These are phyloP conservation scores for Percopsis transmontana DNA, from an alignment of 2,113 vertebrate genomes.

Conservation along the genomic window DNA sequence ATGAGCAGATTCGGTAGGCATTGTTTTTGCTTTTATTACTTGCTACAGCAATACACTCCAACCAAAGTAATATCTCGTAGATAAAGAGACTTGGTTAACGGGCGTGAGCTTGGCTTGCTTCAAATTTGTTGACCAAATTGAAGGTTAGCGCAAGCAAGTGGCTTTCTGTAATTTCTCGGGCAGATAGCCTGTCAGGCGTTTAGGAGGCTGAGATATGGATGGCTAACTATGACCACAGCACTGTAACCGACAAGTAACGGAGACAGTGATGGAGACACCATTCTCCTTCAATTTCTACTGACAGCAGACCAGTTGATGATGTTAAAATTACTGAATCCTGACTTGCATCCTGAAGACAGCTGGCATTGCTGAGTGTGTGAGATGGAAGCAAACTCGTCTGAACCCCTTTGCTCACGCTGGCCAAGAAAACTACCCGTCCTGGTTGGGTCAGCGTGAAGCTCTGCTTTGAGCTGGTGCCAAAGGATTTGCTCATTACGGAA, in stretches of 20 bases:
- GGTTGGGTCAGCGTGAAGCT: conserved; percentile 37
- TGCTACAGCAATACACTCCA: conserved; percentile 29
- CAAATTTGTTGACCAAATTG: conserved; percentile 16
- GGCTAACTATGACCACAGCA: conserved; percentile 28
- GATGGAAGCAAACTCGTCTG: conserved; percentile 42
- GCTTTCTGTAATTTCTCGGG: conserved; percentile 15
- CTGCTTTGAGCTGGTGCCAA: conserved; percentile 36
- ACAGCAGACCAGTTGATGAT: conserved; percentile 7
- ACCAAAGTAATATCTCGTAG: conserved; percentile 31
- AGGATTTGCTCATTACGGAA: conserved; percentile 29
- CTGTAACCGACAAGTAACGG: conserved; percentile 23
- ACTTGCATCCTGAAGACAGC: conserved; percentile 32
- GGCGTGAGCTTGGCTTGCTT: conserved; percentile 48
- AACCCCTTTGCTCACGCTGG: conserved; percentile 15
- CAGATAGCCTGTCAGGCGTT: conserved; percentile 19
- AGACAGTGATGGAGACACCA: conserved; percentile 7
- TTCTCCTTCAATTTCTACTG: conserved; percentile 17
- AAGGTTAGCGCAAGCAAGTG: not conserved
- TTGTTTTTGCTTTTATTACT: conserved; percentile 46
- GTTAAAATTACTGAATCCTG: conserved; percentile 40
- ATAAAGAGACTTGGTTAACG: conserved; percentile 49
- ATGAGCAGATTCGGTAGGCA: conserved; percentile 49
- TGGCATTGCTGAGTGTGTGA: conserved; percentile 27
- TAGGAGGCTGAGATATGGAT: not conserved
- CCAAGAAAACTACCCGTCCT: conserved; percentile 24